phyloP scores from a whole-genome alignment of 2,888 invertebrate genomes.

The Campoplex nolae region DNA sequence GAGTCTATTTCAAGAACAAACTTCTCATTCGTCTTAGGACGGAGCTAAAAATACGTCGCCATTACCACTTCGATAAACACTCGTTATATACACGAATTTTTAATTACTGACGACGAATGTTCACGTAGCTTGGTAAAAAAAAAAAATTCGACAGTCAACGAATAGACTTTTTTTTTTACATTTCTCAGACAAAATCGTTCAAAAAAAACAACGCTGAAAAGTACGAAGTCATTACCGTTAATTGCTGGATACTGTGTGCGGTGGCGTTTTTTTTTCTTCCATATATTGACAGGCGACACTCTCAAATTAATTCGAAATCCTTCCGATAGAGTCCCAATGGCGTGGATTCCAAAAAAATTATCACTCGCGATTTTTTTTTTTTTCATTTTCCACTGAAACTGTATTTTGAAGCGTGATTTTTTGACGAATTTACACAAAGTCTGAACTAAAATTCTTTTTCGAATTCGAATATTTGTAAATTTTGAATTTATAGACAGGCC shows the following conservation, averaged over 20 bases:
- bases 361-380: no score
- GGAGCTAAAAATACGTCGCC: not conserved
- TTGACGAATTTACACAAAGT: no score
- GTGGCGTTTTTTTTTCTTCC: no score
- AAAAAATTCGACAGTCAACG: not conserved
- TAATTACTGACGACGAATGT: not conserved
- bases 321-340: no score
- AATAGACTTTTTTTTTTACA: not conserved
- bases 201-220: not conserved
- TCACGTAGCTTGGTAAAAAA: not conserved
- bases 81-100: not conserved
- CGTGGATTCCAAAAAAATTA: no score
- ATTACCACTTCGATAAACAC: not conserved
- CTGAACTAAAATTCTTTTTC: no score
- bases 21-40: not conserved
- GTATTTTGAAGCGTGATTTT: no score
- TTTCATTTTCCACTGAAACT: no score
- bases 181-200: not conserved
- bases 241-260: no score
- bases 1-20: constrained; percentile 8
- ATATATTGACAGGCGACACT: no score
- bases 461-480: not conserved
- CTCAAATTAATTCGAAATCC: no score
- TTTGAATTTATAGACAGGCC: not conserved
- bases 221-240: not conserved